Percentiles rank a stretch among this genome's conserved stretches.
Conservation (phyloP, 1,140 invertebrate species). For the Drepana arcuata region DNA sequence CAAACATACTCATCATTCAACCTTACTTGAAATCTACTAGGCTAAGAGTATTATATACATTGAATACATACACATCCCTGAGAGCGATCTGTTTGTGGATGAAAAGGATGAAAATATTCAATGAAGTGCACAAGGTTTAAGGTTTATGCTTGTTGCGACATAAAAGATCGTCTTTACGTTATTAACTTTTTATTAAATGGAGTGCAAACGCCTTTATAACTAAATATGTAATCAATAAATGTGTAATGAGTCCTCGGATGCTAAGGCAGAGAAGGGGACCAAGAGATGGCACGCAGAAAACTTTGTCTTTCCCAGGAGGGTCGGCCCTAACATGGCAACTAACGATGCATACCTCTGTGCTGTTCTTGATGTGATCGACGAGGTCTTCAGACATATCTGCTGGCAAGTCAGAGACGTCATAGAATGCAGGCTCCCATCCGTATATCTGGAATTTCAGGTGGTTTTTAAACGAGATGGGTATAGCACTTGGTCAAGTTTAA, state of each 20-base stretch:
- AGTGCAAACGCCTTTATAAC: too few species aligned
- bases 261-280: not conserved
- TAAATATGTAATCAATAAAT: not conserved
- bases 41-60: too few species aligned
- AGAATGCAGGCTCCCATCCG: constrained; percentile 82
- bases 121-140: too few species aligned
- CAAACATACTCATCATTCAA: too few species aligned
- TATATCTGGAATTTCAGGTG: constrained; percentile 66
- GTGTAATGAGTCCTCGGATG: too few species aligned
- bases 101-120: too few species aligned
- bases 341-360: constrained; percentile 14
- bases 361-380: constrained; percentile 69
- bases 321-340: not conserved
- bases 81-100: too few species aligned
- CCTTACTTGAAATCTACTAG: too few species aligned
- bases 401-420: constrained; percentile 72
- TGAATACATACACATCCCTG: too few species aligned
- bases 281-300: not conserved
- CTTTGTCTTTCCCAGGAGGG: not conserved
- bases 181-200: too few species aligned
- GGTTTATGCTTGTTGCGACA: too few species aligned
- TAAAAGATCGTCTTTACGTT: too few species aligned
- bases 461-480: not conserved
- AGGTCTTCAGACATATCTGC: constrained; percentile 77
- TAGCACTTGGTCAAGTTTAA: not conserved